These are phyloP conservation scores for Phrynosoma blainvillii DNA, from an alignment of 2,113 vertebrate genomes.

Conservation along the genomic window DNA sequence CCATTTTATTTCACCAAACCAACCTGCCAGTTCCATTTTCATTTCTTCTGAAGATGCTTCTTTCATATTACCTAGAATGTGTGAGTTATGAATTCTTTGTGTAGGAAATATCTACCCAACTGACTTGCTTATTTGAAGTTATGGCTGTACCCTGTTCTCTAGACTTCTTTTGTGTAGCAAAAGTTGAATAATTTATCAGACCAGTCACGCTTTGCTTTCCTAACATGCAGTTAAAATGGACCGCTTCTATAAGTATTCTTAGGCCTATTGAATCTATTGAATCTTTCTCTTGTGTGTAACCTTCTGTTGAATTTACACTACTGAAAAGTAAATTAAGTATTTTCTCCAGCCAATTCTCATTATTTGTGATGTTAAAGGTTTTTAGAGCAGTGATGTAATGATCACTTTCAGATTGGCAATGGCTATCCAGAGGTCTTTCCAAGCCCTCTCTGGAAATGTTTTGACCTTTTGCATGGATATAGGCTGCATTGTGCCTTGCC, in stretches of 20 bases:
- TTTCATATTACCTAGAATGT: slow-evolving; percentile 4
- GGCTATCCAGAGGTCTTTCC: not conserved
- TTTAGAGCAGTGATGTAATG: slow-evolving; percentile 21
- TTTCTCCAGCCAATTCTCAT: slow-evolving; percentile 1
- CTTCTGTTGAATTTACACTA: not conserved
- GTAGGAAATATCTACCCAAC: not conserved
- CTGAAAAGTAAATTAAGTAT: slow-evolving; percentile 2
- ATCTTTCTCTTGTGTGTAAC: not conserved
- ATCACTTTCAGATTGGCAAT: not conserved
- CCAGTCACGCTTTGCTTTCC: not conserved
- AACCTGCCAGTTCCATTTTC: not conserved
- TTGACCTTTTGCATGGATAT: too few species aligned
- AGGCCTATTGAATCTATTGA: not conserved
- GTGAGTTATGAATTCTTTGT: slow-evolving; percentile 22
- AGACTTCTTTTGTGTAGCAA: not conserved
- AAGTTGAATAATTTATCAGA: slow-evolving; percentile 9
- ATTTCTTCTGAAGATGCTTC: not conserved
- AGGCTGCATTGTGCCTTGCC: too few species aligned
- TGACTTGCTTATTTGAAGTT: slow-evolving; percentile 21
- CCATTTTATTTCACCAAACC: not conserved
- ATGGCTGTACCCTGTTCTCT: not conserved
- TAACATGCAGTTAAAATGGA: not conserved
- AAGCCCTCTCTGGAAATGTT: too few species aligned
- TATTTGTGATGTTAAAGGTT: not conserved
- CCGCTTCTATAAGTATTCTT: not conserved